Evolutionary conservation across 2,888 invertebrate species (phyloP).

Genomic region (Drosophila nr. medialis): DNA sequence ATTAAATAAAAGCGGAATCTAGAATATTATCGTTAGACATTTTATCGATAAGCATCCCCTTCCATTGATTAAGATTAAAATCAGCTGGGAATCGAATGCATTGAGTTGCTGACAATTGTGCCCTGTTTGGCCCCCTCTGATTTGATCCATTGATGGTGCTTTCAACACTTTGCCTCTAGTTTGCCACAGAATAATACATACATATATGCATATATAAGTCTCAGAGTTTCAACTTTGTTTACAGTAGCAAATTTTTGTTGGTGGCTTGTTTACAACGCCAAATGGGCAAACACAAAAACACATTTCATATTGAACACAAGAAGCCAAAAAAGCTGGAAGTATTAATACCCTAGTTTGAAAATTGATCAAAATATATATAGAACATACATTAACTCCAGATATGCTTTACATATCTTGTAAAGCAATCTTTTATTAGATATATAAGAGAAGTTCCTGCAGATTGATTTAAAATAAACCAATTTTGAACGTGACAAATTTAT

Average conservation of each 20-base stretch:
- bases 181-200: not conserved
- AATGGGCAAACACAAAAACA: slow-evolving; percentile 49
- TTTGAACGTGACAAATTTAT: not conserved
- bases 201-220: slow-evolving; percentile 16
- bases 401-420: not conserved
- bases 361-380: not conserved
- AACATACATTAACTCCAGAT: not conserved
- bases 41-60: too few species aligned
- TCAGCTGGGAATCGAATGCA: not conserved
- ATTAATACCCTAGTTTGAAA: slow-evolving; percentile 3
- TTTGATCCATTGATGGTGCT: slow-evolving; percentile 19
- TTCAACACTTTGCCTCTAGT: slow-evolving; percentile 35
- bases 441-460: not conserved
- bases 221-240: slow-evolving; percentile 48
- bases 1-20: not conserved
- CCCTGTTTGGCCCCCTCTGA: not conserved
- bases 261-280: slow-evolving; percentile 52
- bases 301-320: slow-evolving; percentile 33
- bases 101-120: not conserved
- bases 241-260: slow-evolving; percentile 43
- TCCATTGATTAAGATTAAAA: not conserved
- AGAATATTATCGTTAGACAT: not conserved
- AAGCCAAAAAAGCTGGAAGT: slow-evolving; percentile 10
- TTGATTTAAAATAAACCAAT: not conserved
- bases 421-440: not conserved